Conservation (phyloP, 2,797 vertebrate genomes). For the Melanotaenia pygmaea region DNA sequence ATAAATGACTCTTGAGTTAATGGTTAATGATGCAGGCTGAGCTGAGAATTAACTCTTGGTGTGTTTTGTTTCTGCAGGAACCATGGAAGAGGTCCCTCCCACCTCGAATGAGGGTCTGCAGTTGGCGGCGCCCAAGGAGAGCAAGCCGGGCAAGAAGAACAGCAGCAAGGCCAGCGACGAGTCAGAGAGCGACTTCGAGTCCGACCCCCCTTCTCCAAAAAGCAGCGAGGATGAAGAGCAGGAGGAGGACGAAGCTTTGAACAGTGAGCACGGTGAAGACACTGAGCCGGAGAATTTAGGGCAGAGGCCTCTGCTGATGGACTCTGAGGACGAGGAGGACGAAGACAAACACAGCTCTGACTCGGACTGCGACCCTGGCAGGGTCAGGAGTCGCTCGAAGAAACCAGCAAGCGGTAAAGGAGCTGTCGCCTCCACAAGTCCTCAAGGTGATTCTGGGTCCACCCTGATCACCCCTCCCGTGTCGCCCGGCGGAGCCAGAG, state of each 20-base stretch:
- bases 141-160: slow-evolving; percentile 73
- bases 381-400: slow-evolving; percentile 61
- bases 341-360: slow-evolving; percentile 90
- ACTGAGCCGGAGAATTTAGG: slow-evolving; percentile 91
- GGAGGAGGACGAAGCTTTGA: slow-evolving; percentile 91
- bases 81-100: slow-evolving; percentile 48
- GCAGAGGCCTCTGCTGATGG: slow-evolving; percentile 91
- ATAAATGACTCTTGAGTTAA: too few relatives aligned
- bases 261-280: slow-evolving; percentile 91
- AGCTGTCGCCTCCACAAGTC: not conserved
- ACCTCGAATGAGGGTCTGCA: slow-evolving; percentile 5
- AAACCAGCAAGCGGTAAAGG: slow-evolving; percentile 45
- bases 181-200: slow-evolving; percentile 97
- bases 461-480: slow-evolving; percentile 41
- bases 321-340: slow-evolving; percentile 91
- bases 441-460: slow-evolving; percentile 38
- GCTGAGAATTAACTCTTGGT: not conserved
- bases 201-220: slow-evolving; percentile 94
- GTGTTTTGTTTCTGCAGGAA: slow-evolving; percentile 74
- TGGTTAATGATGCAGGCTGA: too few relatives aligned
- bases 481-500: slow-evolving; percentile 37
- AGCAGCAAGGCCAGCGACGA: slow-evolving; percentile 80
- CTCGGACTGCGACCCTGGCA: slow-evolving; percentile 84
- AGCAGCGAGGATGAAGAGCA: slow-evolving; percentile 95
- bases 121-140: slow-evolving; percentile 68